phyloP scores from a whole-genome alignment of 1,140 invertebrate species.

The Daktulosphaira vitifoliae region DNA sequence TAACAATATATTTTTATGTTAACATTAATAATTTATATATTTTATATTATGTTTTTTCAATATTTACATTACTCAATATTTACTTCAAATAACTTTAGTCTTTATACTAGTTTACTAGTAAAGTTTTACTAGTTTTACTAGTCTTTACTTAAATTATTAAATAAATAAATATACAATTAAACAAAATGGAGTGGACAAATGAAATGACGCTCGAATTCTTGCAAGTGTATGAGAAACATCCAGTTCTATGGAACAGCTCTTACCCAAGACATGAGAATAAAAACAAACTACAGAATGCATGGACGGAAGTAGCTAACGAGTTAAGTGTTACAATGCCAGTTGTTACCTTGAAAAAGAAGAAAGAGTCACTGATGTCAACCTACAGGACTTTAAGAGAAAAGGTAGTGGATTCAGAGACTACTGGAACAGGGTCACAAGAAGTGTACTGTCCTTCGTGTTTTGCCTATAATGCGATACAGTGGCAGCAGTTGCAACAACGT shows the following conservation, averaged over 20 bases:
- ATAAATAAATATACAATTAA: no score
- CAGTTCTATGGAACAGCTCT: not conserved
- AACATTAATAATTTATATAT: not conserved
- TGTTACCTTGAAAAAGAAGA: conserved; percentile 39
- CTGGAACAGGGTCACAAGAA: conserved; percentile 31
- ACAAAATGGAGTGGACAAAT: conserved; percentile 1
- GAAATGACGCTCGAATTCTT: not conserved
- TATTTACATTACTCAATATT: not conserved
- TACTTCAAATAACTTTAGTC: no score
- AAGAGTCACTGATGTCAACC: conserved; percentile 40
- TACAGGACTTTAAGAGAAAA: conserved; percentile 36
- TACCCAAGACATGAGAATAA: conserved; percentile 14
- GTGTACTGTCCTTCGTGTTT: conserved; percentile 39
- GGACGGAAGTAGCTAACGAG: conserved; percentile 4
- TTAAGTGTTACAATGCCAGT: conserved; percentile 20
- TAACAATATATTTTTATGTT: not conserved
- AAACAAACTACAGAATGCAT: conserved; percentile 4
- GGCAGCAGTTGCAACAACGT: no score
- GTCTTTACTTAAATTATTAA: no score
- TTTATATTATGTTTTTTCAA: not conserved
- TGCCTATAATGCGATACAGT: conserved; percentile 35
- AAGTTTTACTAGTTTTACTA: no score
- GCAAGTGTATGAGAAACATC: conserved; percentile 8
- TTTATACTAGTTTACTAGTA: not conserved
- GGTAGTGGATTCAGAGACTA: conserved; percentile 35